Base-by-base conservation (phyloP, 1,140 invertebrate species). In the Tetraneura akinire region DNA sequence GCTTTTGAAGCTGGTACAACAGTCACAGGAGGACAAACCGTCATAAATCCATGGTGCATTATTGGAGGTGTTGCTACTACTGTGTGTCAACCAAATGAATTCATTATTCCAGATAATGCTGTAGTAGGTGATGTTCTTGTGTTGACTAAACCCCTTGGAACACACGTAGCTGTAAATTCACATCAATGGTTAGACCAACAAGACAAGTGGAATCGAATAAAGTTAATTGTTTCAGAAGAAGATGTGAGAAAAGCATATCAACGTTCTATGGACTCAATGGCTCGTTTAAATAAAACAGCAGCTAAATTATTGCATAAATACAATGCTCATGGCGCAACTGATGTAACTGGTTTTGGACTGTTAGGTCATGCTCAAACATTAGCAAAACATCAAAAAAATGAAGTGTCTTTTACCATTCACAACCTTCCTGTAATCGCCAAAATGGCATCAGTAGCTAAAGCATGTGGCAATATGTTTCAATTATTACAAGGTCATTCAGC, bases 401-500 rank as follows among this genome's bases (percentile, higher is more conserved):
- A 97, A 88, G 96, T 99, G 0, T 96, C 94, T 1, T 98, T 99
- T 88, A 95, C 98, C 80, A 98, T 99, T 84, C 96, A 98, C 85
- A 98, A 98, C 86, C 87, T 98, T 70, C 97, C 97, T 23, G 94
- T 98, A 9, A 98, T 99, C 82, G 94, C 96, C 0, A 98, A 98
- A 86, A 98, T 98, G 96, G 95, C 96, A 29, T 95, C 95, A 26
- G 96, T 98, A 21, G 95, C 94, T 2, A 96, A 96, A 85, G 94
- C 94, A 1, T 96, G 94, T 84, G 94, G 96, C 47, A 98, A 97
- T 82, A 97, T 97, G 94, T 96, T 96, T 87, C 94, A 96, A 84
- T 87, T 98, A 37, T 87, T 97, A 47, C 95, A 98, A 88, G 97
- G 97, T 13, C 92, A 95, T 84, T 97, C 95, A 0, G 92, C 94